A percentile compares a stretch with the other conserved stretches of the same genome.
These are phyloP conservation scores for Leucoraja erinaceus DNA, from an alignment of 2,113 vertebrate species.

Conservation along the genomic window DNA sequence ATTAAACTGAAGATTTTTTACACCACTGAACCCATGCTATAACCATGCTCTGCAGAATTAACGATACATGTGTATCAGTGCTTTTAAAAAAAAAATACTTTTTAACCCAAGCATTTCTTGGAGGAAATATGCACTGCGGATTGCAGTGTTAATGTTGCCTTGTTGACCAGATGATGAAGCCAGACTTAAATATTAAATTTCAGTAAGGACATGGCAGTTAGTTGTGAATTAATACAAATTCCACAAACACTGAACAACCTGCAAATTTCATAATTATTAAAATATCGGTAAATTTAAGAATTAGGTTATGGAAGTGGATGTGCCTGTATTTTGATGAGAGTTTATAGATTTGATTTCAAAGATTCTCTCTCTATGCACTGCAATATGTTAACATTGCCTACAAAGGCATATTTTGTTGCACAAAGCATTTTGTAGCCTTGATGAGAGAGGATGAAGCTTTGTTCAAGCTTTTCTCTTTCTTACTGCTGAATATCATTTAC, in stretches of 20 bases:
- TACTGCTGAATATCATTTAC: slow-evolving; percentile 53
- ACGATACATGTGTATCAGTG: not conserved
- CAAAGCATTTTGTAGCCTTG: slow-evolving; percentile 64
- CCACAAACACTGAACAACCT: not conserved
- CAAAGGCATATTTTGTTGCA: slow-evolving; percentile 49
- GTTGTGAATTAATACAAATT: slow-evolving; percentile 1
- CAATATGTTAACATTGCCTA: slow-evolving; percentile 39
- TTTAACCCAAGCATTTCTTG: slow-evolving; percentile 52
- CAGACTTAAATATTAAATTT: slow-evolving; percentile 25
- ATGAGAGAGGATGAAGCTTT: slow-evolving; percentile 57
- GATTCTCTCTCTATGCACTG: slow-evolving; percentile 53
- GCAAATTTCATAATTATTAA: slow-evolving; percentile 11
- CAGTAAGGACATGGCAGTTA: not conserved
- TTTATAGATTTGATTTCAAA: slow-evolving; percentile 53
- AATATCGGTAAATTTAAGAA: slow-evolving; percentile 40
- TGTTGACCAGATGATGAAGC: slow-evolving; percentile 5
- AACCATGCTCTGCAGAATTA: not conserved
- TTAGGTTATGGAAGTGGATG: slow-evolving; percentile 57
- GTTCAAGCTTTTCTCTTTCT: slow-evolving; percentile 58
- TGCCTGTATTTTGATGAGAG: slow-evolving; percentile 71
- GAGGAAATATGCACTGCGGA: slow-evolving; percentile 5
- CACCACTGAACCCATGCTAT: slow-evolving; percentile 2
- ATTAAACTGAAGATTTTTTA: not conserved
- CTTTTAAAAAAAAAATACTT: slow-evolving; percentile 42
- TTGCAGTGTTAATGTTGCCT: slow-evolving; percentile 4